phyloP scores from a whole-genome alignment of 2,888 invertebrate species.

The Pristionchus mayeri region DNA sequence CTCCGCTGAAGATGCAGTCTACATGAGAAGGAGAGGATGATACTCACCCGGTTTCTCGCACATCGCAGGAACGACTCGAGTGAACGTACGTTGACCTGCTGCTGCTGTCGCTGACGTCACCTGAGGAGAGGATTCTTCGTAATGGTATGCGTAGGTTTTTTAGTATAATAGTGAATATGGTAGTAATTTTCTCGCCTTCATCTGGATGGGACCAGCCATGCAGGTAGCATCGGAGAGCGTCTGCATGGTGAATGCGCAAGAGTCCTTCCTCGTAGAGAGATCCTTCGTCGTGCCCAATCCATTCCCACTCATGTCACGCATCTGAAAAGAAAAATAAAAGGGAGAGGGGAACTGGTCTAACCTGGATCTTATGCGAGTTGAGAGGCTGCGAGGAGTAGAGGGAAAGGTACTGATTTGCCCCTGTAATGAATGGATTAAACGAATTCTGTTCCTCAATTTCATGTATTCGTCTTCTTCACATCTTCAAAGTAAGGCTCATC shows the following conservation, averaged over 20 bases:
- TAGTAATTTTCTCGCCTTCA: not conserved
- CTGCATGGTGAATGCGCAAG: conserved; percentile 32
- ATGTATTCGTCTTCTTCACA: too few species aligned
- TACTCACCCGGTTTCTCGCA: conserved; percentile 39
- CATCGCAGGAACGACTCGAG: conserved; percentile 13
- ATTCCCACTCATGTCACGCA: not conserved
- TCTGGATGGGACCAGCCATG: conserved; percentile 15
- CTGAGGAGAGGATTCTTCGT: not conserved
- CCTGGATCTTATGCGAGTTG: conserved; percentile 30
- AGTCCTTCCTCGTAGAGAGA: not conserved
- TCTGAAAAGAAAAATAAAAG: not conserved
- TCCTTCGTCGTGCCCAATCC: not conserved
- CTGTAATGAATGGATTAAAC: too few species aligned
- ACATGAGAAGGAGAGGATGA: not conserved
- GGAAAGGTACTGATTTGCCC: not conserved
- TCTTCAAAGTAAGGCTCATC: not conserved
- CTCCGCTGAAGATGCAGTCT: not conserved
- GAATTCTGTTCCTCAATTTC: too few species aligned
- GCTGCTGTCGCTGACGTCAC: not conserved
- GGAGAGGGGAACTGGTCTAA: not conserved
- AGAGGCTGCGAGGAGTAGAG: not conserved
- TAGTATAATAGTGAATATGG: not conserved
- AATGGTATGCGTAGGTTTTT: too few species aligned
- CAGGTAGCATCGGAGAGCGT: conserved; percentile 18
- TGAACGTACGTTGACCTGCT: not conserved